phyloP scores from a whole-genome alignment of 2,113 vertebrate genomes.

The Euleptes europaea region DNA sequence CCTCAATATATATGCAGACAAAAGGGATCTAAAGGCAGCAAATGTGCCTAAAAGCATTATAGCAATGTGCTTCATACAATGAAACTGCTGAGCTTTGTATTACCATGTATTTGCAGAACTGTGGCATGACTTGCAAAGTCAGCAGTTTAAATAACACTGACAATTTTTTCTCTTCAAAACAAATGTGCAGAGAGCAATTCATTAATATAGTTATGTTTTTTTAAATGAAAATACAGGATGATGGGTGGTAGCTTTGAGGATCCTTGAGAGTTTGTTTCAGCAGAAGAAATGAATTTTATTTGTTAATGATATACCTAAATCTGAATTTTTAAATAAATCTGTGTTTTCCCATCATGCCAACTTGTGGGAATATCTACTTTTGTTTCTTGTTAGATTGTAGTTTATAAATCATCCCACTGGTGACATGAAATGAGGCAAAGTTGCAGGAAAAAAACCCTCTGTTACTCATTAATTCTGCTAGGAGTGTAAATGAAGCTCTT shows the following conservation, averaged over 20 bases:
- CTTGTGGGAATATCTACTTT: background rate
- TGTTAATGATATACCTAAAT: background rate
- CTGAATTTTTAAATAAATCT: background rate
- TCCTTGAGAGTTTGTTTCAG: background rate
- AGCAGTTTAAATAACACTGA: background rate
- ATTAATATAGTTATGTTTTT: constrained; percentile 4
- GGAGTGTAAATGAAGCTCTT: background rate
- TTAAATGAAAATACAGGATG: background rate
- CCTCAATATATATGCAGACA: constrained; percentile 28
- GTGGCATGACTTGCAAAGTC: constrained; percentile 6
- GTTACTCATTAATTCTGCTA: background rate
- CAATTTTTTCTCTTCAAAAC: constrained; percentile 29
- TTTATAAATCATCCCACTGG: background rate
- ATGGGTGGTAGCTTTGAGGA: background rate
- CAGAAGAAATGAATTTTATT: background rate
- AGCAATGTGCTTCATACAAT: constrained; percentile 35
- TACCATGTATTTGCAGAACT: constrained; percentile 39
- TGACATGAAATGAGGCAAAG: background rate
- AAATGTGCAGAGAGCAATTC: constrained; percentile 12
- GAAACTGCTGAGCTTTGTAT: constrained; percentile 48
- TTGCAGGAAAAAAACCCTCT: background rate
- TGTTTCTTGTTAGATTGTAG: background rate
- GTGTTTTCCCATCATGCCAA: background rate
- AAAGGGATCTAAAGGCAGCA: constrained; percentile 29
- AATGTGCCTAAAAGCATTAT: constrained; percentile 44